Percentiles rank a stretch among this genome's conserved stretches.
Evolutionary conservation across 2,888 invertebrate species (phyloP).

Genomic region (Cheilosia vulpina): DNA sequence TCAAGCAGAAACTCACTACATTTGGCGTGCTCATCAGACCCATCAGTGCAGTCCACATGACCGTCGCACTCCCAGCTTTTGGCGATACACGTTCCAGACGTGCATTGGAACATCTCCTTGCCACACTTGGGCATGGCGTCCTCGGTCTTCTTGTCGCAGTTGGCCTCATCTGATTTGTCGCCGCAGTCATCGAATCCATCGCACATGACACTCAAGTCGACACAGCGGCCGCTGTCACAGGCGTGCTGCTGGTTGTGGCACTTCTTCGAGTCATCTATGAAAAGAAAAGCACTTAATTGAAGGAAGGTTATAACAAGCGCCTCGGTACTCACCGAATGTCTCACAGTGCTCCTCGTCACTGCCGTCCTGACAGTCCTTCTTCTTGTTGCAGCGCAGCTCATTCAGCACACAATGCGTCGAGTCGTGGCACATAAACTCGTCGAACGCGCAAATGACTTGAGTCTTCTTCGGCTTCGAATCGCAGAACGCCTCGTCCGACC

Average conservation of each 20-base stretch:
- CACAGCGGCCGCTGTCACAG: conserved; percentile 85
- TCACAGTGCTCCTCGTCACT: conserved; percentile 86
- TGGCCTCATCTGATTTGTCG: conserved; percentile 85
- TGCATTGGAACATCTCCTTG: conserved; percentile 86
- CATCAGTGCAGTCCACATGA: conserved; percentile 89
- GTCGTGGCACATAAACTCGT: conserved; percentile 85
- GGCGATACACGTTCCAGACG: conserved; percentile 88
- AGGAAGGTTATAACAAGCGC: background rate
- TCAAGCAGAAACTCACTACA: conserved; percentile 79
- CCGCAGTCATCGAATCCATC: conserved; percentile 85
- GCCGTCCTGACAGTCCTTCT: conserved; percentile 85
- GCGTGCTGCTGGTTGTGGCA: conserved; percentile 84
- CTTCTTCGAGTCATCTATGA: conserved; percentile 77
- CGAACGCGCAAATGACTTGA: conserved; percentile 81
- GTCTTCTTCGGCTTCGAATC: conserved; percentile 80
- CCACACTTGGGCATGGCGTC: conserved; percentile 80
- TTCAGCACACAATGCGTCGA: conserved; percentile 84
- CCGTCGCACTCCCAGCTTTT: conserved; percentile 89
- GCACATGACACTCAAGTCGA: conserved; percentile 84
- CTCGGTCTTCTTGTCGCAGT: conserved; percentile 80
- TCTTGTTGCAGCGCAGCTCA: conserved; percentile 84
- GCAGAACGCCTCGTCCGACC: conserved; percentile 85
- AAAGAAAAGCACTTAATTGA: background rate
- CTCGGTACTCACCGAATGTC: conserved; percentile 78
- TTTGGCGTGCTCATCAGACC: conserved; percentile 88